Evolutionary conservation across 2,113 vertebrate genomes (phyloP).

Genomic region (Carassius gibelio): DNA sequence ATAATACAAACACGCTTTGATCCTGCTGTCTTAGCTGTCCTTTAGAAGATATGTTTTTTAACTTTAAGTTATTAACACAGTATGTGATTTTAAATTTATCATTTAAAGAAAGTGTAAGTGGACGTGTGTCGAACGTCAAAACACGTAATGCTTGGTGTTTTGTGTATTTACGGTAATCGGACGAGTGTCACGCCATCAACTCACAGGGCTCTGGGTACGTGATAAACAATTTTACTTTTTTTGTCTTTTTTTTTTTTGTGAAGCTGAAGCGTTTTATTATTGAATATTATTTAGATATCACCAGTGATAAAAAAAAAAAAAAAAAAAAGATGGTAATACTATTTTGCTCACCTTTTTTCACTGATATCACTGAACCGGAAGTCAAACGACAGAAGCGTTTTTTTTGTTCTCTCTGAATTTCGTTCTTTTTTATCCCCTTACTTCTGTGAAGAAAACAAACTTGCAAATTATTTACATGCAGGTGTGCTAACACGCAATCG

Average conservation of each 20-base stretch:
- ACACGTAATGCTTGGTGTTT: not conserved
- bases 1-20: not conserved
- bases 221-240: not conserved
- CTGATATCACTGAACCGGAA: not conserved
- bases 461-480: not conserved
- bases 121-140: not conserved
- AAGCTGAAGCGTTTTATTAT: not conserved
- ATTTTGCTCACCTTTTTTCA: not conserved
- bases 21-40: not conserved
- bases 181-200: conserved; percentile 43
- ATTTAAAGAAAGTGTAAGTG: not conserved
- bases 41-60: too few species aligned
- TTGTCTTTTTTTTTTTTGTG: too few species aligned
- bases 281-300: not conserved
- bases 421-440: not conserved
- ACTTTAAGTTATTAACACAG: not conserved
- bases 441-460: not conserved
- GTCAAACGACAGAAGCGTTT: not conserved
- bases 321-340: not conserved
- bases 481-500: not conserved
- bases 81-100: not conserved
- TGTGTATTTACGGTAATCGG: conserved; percentile 40
- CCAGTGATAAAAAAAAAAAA: not conserved
- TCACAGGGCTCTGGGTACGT: not conserved
- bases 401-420: not conserved